Base-by-base conservation (phyloP, 1,140 invertebrate species). In the Oedothorax gibbosus region DNA sequence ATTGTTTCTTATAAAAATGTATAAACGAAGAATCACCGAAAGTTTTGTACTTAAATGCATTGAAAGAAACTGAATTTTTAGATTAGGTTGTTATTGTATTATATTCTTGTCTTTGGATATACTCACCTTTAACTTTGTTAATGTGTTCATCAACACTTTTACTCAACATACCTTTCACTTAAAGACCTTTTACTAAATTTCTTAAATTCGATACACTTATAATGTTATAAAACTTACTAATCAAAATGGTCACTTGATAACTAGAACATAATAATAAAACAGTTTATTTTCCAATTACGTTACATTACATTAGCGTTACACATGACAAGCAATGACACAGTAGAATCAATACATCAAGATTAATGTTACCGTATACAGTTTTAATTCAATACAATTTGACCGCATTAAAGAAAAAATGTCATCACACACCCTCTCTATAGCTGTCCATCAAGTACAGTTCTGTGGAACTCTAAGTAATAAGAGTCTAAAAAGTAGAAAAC, bases 251-350 rank as follows among this genome's bases (percentile, higher is more conserved):
- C 60, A 50, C 57, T 10, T 54, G n/a, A 68, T 14, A 62, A 56
- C 15, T 66, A 10, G 12, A 6, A 20, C 71, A 77, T 85, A 11
- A 51, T 85, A 85, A 85, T 85, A 85, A 85, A 85, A 85, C 83
- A 85, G 73, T 85, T 85, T 85, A 85, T 85, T 85, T 76, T 85
- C 75, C 83, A 85, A 85, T 85, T 85, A 53, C 35, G 49, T 56
- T 84, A 85, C 83, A 85, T 77, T 85, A 78, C 83, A 85, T 69
- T 85, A 85, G 65, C 75, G 20, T 69, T 78, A 85, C 83, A 85
- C 83, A 85, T 85, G 66, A 85, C 83, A 78, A 85, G 73, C 83
- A 85, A 71, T 85, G 75, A 60, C 73, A 85, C 75, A 82, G 73
- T 73, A 82, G 80, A 82, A 69, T 82, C 20, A 77, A 72, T 77